Evolutionary conservation across 1,140 invertebrate species (phyloP), one percentile per base, ranked within the genome.

Genomic region (Trichonephila inaurata): DNA sequence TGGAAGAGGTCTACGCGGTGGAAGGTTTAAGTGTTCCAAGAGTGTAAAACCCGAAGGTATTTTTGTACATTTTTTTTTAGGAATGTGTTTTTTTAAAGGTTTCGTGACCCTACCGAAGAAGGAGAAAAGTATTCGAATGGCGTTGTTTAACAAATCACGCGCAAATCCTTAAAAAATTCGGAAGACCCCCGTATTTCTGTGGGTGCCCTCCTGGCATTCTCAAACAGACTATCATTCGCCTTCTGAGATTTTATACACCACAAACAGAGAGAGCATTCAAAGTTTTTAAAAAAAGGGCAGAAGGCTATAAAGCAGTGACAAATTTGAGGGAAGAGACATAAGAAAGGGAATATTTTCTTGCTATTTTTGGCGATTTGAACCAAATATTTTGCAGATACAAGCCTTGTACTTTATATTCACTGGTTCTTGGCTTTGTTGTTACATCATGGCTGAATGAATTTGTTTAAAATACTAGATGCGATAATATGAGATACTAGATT

Each of bases 31-130:
- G 89, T 91, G 77, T 81, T 77, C 89, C 16, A 16, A 24, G 44
- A 91, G 81, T 91, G 77, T 91, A 91, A 91, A 91, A 83, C 77
- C 44, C 61, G 89, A 60, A 60, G 72, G 21, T 64, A 83, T 62
- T 69, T 19, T 82, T 82, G 0, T 12, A 5, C 44, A 51, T 19
- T 62, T 72, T 77, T n/a, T n/a, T 33, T 12, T 28, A 5, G 10
- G 24, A 77, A 77, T 77, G 16, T 77, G 24, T 28, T 77, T 77
- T 28, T 28, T 28, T 28, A 28, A 28, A 16, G 28, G 7, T 28
- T 33, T 28, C 21, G 51, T 60, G 82, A 85, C 82, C 72, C 82
- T 28, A 24, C 28, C 2, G 69, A 77, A n/a, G 21, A 24, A 10
- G 21, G n/a, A 24, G 64, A 24, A 66, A 77, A 77, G 69, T 33